phyloP scores from a whole-genome alignment of 2,113 vertebrate genomes.

The Ascaphus truei region DNA sequence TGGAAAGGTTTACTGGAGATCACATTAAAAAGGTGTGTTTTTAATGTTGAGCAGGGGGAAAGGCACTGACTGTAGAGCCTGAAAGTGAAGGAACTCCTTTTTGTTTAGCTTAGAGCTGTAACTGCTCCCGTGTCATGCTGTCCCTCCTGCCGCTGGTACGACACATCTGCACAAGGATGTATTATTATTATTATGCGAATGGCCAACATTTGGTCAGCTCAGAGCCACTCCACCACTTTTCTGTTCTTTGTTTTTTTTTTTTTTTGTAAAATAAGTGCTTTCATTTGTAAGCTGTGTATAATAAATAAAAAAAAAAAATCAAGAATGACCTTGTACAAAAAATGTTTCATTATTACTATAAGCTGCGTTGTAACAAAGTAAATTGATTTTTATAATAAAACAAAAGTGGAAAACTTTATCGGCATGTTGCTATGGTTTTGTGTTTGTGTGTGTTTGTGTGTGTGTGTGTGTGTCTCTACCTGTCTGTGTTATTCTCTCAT shows the following conservation, averaged over 20 bases:
- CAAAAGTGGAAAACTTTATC: constrained; percentile 40
- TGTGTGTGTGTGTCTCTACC: too few relatives aligned
- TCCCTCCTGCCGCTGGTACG: constrained; percentile 58
- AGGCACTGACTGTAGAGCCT: too few relatives aligned
- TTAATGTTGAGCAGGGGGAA: too few relatives aligned
- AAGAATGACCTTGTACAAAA: constrained; percentile 39
- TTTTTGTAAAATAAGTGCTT: constrained; percentile 79
- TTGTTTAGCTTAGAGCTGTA: too few relatives aligned
- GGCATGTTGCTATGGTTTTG: neutral
- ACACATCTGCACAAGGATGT: constrained; percentile 83
- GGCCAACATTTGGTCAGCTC: constrained; percentile 86
- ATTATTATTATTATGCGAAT: constrained; percentile 70
- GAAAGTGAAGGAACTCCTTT: too few relatives aligned
- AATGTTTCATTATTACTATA: constrained; percentile 79
- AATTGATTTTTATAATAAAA: constrained; percentile 94
- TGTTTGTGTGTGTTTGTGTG: too few relatives aligned
- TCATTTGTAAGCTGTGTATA: constrained; percentile 83
- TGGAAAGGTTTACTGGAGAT: too few relatives aligned
- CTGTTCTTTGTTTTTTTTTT: constrained; percentile 23
- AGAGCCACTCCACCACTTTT: constrained; percentile 60
- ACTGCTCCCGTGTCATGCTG: constrained; percentile 64
- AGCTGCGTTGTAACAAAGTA: constrained; percentile 89
- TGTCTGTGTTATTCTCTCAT: too few relatives aligned
- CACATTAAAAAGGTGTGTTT: too few relatives aligned
- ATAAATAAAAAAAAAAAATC: constrained; percentile 75